These are phyloP conservation scores for Cuculus canorus DNA, from an alignment of 2,797 vertebrate genomes.

Conservation along the genomic window DNA sequence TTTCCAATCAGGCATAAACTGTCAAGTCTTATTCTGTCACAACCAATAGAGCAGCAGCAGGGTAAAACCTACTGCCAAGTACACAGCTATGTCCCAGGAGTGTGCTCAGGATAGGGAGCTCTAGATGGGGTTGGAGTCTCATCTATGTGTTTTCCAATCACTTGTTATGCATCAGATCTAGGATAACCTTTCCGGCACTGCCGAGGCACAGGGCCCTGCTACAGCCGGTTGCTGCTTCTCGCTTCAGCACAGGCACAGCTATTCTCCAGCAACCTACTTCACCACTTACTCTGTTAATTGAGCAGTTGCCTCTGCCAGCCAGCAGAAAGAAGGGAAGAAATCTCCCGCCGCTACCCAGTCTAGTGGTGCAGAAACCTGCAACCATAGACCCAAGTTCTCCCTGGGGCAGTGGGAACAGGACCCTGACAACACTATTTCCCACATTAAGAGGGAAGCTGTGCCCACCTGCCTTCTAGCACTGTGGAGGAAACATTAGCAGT, in stretches of 20 bases:
- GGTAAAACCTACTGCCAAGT: not conserved
- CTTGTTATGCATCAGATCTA: not conserved
- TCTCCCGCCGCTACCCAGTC: not conserved
- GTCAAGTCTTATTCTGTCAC: not conserved
- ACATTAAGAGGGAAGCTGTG: not conserved
- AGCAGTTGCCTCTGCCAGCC: not conserved
- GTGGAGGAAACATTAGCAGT: not conserved
- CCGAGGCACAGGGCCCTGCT: not conserved
- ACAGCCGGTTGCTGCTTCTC: not conserved
- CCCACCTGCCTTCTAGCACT: not conserved
- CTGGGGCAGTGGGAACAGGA: not conserved
- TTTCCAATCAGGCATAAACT: not conserved
- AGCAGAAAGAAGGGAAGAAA: not conserved
- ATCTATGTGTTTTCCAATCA: not conserved
- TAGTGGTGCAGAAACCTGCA: not conserved
- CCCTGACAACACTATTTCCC: not conserved
- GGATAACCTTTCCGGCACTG: not conserved
- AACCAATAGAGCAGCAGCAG: not conserved
- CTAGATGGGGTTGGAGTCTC: not conserved
- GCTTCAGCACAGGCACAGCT: not conserved
- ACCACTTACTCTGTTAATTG: not conserved
- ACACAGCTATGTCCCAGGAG: not conserved
- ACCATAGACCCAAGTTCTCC: not conserved
- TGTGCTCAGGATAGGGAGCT: not conserved
- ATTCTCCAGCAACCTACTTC: not conserved